Base-by-base conservation (phyloP, 2,888 invertebrate genomes). In the Capitulum mitella region DNA sequence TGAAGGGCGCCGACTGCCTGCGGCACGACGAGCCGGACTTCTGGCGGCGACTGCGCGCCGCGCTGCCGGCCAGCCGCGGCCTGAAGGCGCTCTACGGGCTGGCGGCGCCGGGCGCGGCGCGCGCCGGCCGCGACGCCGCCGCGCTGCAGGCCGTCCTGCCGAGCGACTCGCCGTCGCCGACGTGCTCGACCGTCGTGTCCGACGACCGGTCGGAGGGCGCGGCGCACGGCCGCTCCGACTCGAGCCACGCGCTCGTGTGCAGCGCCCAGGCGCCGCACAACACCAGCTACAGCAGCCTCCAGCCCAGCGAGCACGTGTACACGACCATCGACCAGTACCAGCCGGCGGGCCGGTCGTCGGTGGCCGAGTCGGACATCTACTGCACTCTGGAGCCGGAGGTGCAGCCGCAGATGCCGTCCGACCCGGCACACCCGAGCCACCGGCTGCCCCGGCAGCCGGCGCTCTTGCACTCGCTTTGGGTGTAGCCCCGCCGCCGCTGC, bases 41-140 rank as follows among this genome's bases (percentile, higher is more conserved):
- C 88, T 97, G 97, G 95, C 95, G 95, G 85, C 92, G 95, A 83
- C 88, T 97, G 81, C 90, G 92, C 84, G 95, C 94, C 86, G 92
- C 93, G 80, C 87, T 95, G 83, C 94, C 94, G 51, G 93, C 93
- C 84, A 92, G 80, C 6, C 76, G 43, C 29, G 70, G 70, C 26
- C 70, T 70, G 70, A 70, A 70, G 40, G 70, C 70, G 26, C 70
- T 70, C 10, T 70, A 70, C 70, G 70, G 70, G 5, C 26, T 70
- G 26, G 70, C 40, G n/a, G 12, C 14, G 8, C 40, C 46, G 3
- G n/a, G n/a, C n/a, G n/a, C n/a, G n/a, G 29, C 76, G 46, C 16
- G 26, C 29, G 37, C 70, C 8, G 37, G 19, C 22, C 37, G 37
- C 10, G 37, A 37, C 12, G 37, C 37, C 0, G 37, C 70, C 3